Base-by-base conservation (phyloP, 2,797 vertebrate species). In the Aythya fuligula region DNA sequence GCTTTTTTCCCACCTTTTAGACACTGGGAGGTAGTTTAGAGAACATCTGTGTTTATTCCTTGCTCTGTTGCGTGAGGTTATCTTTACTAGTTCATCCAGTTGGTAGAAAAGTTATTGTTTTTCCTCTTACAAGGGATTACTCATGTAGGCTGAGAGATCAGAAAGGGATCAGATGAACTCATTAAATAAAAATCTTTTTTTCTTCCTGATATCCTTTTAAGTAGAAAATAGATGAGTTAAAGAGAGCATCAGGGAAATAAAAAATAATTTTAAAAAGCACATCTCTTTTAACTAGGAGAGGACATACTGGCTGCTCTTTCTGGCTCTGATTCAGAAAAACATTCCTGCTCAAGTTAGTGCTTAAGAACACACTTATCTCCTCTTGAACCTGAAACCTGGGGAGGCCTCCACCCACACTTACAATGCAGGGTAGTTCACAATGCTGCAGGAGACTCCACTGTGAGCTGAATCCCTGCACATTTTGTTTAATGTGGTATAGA, bases 121-220 rank as follows among this genome's bases (percentile, higher is more conserved):
- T 84, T 62, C 77, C 56, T 90, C 73, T 56, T 93, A 90, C 41
- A 28, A 73, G 21, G 47, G 73, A 90, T 95, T 92, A 91, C 38
- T 75, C 72, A 86, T 56, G 66, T 72, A 73, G 62, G 28, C 70
- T 86, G 22, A 94, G 76, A 90, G 58, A 94, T 90, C 77, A 94
- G 72, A 92, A 84, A 84, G 32, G 62, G 83, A 91, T 91, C 82
- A 95, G 80, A 93, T 65, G 73, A 91, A 34, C 32, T 75, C 73
- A 95, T 86, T 75, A 90, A 94, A 92, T 45, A 91, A 92, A 94
- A 90, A 77, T 91, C 45, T 88, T 77, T 16, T 78, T 87, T 73
- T 87, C 67, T 64, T 92, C 71, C 43, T 66, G 36, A 71, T 77
- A 83, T 57, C 43, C 65, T 83, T 16, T 62, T 67, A 80, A 94